Percentiles rank a stretch among this genome's conserved stretches.
These are phyloP conservation scores for Aphelenchoides fujianensis DNA, from an alignment of 1,140 invertebrate species.

Conservation along the genomic window DNA sequence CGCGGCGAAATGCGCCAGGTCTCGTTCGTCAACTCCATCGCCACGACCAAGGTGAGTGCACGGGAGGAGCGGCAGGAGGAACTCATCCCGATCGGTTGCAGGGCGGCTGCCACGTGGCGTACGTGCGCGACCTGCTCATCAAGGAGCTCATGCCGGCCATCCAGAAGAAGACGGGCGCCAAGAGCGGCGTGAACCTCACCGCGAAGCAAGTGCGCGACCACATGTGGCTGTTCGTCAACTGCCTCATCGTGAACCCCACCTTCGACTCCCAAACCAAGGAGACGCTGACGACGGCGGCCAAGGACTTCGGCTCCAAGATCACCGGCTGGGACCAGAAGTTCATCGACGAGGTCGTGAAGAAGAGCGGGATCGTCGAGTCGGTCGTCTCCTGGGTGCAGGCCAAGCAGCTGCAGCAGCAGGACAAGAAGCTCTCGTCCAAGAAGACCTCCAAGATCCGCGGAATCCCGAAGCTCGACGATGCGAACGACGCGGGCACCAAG, in stretches of 20 bases:
- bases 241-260: slow-evolving; percentile 95
- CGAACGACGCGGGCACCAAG: slow-evolving; percentile 87
- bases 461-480: slow-evolving; percentile 96
- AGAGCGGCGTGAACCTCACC: slow-evolving; percentile 75
- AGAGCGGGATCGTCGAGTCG: slow-evolving; percentile 83
- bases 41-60: slow-evolving; percentile 81
- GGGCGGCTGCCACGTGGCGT: slow-evolving; percentile 95
- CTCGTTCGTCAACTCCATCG: slow-evolving; percentile 98
- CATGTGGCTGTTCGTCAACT: slow-evolving; percentile 97
- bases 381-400: slow-evolving; percentile 91
- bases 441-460: slow-evolving; percentile 80
- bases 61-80: too few species aligned
- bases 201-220: slow-evolving; percentile 90
- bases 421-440: slow-evolving; percentile 78
- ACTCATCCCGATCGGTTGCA: too few species aligned
- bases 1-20: slow-evolving; percentile 86
- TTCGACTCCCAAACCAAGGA: slow-evolving; percentile 99
- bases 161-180: slow-evolving; percentile 73
- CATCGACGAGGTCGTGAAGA: slow-evolving; percentile 72
- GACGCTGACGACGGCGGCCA: slow-evolving; percentile 87
- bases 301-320: slow-evolving; percentile 94
- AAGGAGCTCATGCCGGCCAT: slow-evolving; percentile 85
- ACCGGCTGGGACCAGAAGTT: slow-evolving; percentile 77
- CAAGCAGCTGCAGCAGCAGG: slow-evolving; percentile 76
- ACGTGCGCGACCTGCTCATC: slow-evolving; percentile 80